Evolutionary conservation across 1,140 invertebrate genomes (phyloP).

Genomic region (Campoletis sonorensis): DNA sequence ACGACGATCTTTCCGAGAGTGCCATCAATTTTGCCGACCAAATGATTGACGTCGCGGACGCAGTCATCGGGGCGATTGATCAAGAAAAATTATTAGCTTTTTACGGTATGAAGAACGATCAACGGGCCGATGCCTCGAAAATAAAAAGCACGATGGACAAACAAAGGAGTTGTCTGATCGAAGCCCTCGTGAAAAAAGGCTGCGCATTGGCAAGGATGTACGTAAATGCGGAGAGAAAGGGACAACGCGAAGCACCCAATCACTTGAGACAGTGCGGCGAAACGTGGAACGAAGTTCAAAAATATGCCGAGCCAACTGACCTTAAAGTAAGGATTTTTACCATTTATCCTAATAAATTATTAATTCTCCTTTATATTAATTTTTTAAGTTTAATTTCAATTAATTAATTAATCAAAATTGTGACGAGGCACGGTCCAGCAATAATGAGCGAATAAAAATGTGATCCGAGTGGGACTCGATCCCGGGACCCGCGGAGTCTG

Average conservation of each 20-base stretch:
- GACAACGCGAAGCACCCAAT: conserved; percentile 65
- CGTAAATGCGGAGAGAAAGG: conserved; percentile 70
- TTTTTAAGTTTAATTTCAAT: no score
- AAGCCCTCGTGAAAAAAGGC: conserved; percentile 86
- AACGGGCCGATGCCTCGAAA: conserved; percentile 85
- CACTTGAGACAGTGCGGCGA: conserved; percentile 78
- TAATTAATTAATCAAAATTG: no score
- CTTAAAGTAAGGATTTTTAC: conserved; percentile 86
- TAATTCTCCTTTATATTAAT: no score
- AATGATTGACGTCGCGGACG: conserved; percentile 80
- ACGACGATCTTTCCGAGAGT: conserved; percentile 75
- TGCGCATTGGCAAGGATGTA: conserved; percentile 83
- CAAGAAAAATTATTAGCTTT: conserved; percentile 85
- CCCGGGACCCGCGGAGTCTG: no score
- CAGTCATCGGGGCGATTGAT: conserved; percentile 85
- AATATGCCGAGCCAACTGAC: conserved; percentile 88
- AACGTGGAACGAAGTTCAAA: conserved; percentile 84
- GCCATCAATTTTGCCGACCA: conserved; percentile 78
- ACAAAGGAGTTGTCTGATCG: conserved; percentile 85
- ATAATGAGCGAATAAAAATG: no score
- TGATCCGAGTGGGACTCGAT: no score
- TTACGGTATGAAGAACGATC: conserved; percentile 89
- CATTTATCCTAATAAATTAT: no score
- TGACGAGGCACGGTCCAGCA: no score
- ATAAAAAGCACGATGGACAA: conserved; percentile 91